Evolutionary conservation across 2,888 invertebrate species (phyloP).

Genomic region (Rhopalosiphum nymphaeae): DNA sequence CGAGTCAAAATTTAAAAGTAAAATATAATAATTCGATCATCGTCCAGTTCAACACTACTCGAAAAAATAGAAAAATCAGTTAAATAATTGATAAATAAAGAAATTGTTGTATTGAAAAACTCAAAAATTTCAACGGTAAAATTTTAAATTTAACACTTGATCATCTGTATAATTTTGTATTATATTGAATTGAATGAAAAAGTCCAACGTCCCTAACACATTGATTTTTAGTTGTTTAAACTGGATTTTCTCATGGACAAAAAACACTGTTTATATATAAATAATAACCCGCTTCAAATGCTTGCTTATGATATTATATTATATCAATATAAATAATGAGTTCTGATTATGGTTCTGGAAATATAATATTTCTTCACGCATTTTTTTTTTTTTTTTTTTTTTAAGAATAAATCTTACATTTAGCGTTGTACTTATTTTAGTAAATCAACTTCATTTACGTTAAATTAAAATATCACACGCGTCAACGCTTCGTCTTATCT

Average conservation of each 20-base stretch:
- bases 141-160: neutral
- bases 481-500: neutral
- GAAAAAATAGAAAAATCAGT: neutral
- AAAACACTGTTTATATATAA: no score
- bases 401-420: neutral
- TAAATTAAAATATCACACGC: neutral
- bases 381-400: neutral
- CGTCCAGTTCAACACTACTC: neutral
- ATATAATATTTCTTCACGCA: neutral
- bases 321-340: no score
- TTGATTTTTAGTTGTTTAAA: no score
- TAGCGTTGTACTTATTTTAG: neutral
- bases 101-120: neutral
- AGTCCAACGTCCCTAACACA: no score
- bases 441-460: neutral
- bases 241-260: no score
- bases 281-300: no score
- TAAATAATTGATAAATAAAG: neutral
- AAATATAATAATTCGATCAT: neutral
- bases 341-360: no score
- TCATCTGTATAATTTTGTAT: neutral
- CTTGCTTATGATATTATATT: no score
- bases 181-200: no score
- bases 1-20: slow-evolving; percentile 12
- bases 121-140: neutral